Percentiles rank a stretch among this genome's conserved stretches.
These are phyloP conservation scores for Spheniscus humboldti DNA, from an alignment of 2,797 vertebrate species.

Conservation along the genomic window DNA sequence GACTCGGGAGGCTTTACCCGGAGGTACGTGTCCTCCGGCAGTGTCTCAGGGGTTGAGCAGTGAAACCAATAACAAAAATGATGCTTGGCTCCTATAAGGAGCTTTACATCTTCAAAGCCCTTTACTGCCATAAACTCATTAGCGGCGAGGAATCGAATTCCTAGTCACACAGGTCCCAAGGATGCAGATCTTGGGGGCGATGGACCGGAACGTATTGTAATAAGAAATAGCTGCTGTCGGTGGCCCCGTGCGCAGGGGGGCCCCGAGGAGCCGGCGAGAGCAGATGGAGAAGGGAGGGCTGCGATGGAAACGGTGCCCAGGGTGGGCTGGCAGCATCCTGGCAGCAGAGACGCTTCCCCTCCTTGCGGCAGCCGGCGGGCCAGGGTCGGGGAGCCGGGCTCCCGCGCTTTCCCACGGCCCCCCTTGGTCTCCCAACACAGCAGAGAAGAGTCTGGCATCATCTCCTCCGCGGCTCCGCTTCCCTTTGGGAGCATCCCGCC, in stretches of 20 bases:
- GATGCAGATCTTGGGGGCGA: constrained; percentile 25
- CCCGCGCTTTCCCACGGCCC: not conserved
- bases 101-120: not conserved
- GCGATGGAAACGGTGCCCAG: not conserved
- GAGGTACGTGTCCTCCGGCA: not conserved
- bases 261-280: not conserved
- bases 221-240: constrained; percentile 6
- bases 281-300: constrained; percentile 32
- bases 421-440: rapidly evolving
- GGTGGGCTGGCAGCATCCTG: not conserved
- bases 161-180: not conserved
- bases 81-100: not conserved
- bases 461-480: not conserved
- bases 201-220: constrained; percentile 26
- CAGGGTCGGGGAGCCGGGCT: not conserved
- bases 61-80: constrained; percentile 9
- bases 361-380: not conserved
- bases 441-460: rapidly evolving
- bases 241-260: not conserved
- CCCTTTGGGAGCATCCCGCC: not conserved
- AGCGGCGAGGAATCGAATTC: not conserved
- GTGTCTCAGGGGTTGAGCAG: not conserved
- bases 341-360: not conserved
- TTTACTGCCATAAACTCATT: constrained; percentile 10
- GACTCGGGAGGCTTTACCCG: not conserved